Conservation (phyloP, 2,113 vertebrate genomes). For the Xyrauchen texanus region DNA sequence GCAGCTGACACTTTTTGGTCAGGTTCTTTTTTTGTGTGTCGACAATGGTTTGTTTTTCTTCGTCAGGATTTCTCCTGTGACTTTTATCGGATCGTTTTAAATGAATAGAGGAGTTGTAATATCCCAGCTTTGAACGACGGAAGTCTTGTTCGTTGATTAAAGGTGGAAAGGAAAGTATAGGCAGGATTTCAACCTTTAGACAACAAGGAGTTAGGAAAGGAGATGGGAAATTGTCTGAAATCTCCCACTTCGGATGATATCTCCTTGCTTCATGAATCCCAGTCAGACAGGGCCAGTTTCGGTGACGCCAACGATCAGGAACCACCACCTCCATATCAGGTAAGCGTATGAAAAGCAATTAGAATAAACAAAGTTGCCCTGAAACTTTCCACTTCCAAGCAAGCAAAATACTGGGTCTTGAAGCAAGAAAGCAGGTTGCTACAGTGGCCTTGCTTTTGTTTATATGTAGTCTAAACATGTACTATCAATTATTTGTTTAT, state of each 20-base stretch:
- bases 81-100: slow-evolving; percentile 60
- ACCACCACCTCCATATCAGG: slow-evolving; percentile 96
- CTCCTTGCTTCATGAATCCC: slow-evolving; percentile 93
- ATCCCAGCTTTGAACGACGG: slow-evolving; percentile 22
- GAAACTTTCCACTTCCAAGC: not conserved
- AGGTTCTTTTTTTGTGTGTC: slow-evolving; percentile 66
- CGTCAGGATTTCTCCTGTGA: slow-evolving; percentile 59
- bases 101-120: slow-evolving; percentile 54
- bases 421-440: not conserved
- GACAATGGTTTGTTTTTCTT: slow-evolving; percentile 76
- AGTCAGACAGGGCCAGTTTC: slow-evolving; percentile 92
- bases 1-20: slow-evolving; percentile 58
- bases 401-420: not conserved
- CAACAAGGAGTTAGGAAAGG: slow-evolving; percentile 57
- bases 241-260: slow-evolving; percentile 97
- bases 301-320: slow-evolving; percentile 90
- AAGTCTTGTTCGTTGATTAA: slow-evolving; percentile 34
- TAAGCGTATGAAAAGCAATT: slow-evolving; percentile 58
- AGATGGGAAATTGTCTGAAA: slow-evolving; percentile 96
- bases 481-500: too few relatives aligned
- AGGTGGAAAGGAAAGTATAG: not conserved
- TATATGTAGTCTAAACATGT: not conserved
- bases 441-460: not conserved
- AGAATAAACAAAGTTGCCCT: not conserved
- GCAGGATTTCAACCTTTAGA: slow-evolving; percentile 37